Evolutionary conservation across 2,797 vertebrate species (phyloP), one percentile per base, ranked within the genome.

Genomic region (Acomys russatus): DNA sequence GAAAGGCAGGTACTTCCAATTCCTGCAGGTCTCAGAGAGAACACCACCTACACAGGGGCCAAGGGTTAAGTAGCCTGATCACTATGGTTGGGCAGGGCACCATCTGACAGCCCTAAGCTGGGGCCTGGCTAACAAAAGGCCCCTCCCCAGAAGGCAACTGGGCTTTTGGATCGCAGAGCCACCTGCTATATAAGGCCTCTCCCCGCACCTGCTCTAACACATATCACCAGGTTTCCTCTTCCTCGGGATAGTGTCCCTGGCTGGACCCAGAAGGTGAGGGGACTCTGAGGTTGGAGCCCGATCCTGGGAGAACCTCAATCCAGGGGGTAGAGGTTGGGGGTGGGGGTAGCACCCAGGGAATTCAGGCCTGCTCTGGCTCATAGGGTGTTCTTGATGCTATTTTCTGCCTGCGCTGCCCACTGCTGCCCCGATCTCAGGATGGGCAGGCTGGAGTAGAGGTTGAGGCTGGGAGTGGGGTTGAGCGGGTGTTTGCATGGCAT

Each of bases 181-280:
- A 94, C 5, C 80, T 93, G 77, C 73, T 95, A 90, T 92, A 92
- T 93, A 95, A 94, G 61, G 59, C 0, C 64, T 64, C 10, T 78
- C 28, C 11, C 18, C 44, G 35, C 59, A 77, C 35, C 44, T 78
- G 28, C 30, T 25, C 12, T 44, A 49, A 23, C 23, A 33, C 12
- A 33, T 9, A 61, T 22, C 44, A 0, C 64, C 0, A 0, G 79
- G 38, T 88, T 28, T 23, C 2, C 12, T 22, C 44, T 86, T 49
- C 51, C 30, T 28, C 0, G 0, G 88, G 35, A 38, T 9, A 11
- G 38, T 56, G 35, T 92, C 76, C 11, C 25, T 0, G n/a, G 71
- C 66, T n/a, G 78, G 91, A 76, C 6, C 22, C 30, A 87, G 54
- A 89, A 95, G 92, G 94, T 97, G 35, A 96, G 87, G 35, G 18